Conservation (phyloP, 2,113 vertebrate genomes). For the Meriones unguiculatus region DNA sequence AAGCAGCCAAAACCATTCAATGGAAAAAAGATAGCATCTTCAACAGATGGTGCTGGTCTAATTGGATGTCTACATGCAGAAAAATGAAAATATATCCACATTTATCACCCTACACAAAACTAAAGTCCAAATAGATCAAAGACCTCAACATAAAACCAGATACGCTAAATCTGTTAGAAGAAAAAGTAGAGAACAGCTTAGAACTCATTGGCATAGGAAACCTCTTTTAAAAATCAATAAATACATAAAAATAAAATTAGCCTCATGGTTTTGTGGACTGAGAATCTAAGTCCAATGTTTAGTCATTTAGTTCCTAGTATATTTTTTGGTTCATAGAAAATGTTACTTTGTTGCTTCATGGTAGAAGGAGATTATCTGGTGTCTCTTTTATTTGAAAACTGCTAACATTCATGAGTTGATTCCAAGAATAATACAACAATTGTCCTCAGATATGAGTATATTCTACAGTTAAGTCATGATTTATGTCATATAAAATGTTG, state of each 20-base stretch:
- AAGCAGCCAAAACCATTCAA: too few relatives aligned
- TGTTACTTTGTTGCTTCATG: not conserved
- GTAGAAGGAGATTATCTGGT: not conserved
- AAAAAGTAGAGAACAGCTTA: too few relatives aligned
- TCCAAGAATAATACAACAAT: not conserved
- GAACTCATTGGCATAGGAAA: too few relatives aligned
- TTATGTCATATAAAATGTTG: conserved; percentile 13
- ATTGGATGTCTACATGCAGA: too few relatives aligned
- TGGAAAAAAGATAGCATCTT: too few relatives aligned
- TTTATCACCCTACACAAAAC: too few relatives aligned
- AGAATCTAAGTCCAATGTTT: not conserved
- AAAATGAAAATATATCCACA: too few relatives aligned
- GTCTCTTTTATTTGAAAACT: not conserved
- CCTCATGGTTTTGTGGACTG: not conserved
- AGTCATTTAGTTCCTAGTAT: not conserved
- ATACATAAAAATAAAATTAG: not conserved
- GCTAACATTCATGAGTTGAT: not conserved
- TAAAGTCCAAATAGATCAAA: too few relatives aligned
- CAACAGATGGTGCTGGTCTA: too few relatives aligned
- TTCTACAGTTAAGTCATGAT: not conserved
- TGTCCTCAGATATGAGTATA: not conserved
- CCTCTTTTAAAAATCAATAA: not conserved
- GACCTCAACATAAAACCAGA: too few relatives aligned
- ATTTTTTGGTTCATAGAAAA: not conserved
- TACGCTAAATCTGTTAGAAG: too few relatives aligned